These are phyloP conservation scores for Beroe forskalii DNA, from an alignment of 37 sponge, comb jelly and placozoan species.

Conservation along the genomic window DNA sequence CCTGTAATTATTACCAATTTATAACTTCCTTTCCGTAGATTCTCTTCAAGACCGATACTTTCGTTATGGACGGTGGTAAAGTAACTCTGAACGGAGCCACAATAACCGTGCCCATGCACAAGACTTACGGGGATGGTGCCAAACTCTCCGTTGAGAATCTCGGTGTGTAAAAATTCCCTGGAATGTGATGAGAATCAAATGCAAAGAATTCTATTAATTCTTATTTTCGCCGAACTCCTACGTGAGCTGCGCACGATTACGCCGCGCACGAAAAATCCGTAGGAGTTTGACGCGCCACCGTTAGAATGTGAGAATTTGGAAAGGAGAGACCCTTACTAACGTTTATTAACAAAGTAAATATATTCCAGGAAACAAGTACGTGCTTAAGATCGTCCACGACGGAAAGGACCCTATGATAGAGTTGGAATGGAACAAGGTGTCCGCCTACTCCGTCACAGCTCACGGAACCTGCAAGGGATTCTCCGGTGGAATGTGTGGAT, in stretches of 20 bases:
- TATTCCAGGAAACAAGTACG: too few species aligned
- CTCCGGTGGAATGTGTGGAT: slow-evolving; percentile 22
- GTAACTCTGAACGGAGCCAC: neutral
- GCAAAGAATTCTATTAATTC: too few species aligned
- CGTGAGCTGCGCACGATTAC: too few species aligned
- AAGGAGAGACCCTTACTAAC: too few species aligned
- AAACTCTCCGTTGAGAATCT: neutral
- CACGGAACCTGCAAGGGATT: slow-evolving; percentile 35
- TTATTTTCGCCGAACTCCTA: too few species aligned
- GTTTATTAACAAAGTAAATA: too few species aligned
- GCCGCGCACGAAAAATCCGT: too few species aligned
- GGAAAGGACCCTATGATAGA: slow-evolving; percentile 9
- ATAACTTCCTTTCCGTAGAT: neutral
- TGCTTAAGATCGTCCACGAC: neutral
- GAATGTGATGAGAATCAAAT: too few species aligned
- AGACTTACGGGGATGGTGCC: slow-evolving; percentile 11
- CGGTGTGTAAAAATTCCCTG: too few species aligned
- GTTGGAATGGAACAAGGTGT: neutral
- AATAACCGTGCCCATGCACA: neutral
- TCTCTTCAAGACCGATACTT: neutral
- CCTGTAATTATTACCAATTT: too few species aligned
- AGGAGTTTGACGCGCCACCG: too few species aligned
- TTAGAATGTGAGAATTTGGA: too few species aligned
- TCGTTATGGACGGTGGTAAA: neutral
- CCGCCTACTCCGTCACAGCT: neutral